Percentiles rank a stretch among this genome's conserved stretches.
Evolutionary conservation across 2,888 invertebrate species (phyloP).

Genomic region (Spisula solida): DNA sequence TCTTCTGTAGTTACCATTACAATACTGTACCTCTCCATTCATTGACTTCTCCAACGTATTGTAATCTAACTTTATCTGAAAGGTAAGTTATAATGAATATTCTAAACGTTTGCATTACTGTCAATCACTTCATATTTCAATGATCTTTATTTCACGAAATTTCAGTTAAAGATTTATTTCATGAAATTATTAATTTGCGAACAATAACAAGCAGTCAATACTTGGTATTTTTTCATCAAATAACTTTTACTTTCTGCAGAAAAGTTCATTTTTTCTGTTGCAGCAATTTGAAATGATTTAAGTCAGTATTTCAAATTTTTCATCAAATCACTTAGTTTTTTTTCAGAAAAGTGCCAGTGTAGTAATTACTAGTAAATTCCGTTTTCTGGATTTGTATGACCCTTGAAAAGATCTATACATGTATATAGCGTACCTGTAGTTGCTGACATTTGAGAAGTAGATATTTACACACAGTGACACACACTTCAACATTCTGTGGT

Average conservation of each 20-base stretch:
- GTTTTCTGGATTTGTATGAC: no score
- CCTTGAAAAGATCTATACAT: no score
- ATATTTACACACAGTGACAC: slow-evolving; percentile 75
- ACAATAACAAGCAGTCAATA: no score
- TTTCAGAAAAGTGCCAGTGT: no score
- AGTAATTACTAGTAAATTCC: no score
- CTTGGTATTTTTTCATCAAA: no score
- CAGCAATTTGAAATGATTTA: no score
- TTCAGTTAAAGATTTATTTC: not conserved
- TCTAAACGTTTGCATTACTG: not conserved
- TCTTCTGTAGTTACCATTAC: slow-evolving; percentile 76
- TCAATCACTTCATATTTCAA: not conserved
- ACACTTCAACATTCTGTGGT: slow-evolving; percentile 77
- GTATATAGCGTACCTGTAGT: slow-evolving; percentile 76
- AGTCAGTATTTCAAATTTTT: no score
- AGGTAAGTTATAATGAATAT: not conserved
- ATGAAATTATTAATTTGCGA: no score
- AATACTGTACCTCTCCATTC: slow-evolving; percentile 71
- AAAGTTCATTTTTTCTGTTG: no score
- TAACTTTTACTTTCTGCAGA: not conserved
- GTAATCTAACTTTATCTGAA: slow-evolving; percentile 79
- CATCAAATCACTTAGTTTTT: no score
- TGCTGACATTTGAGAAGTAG: slow-evolving; percentile 81
- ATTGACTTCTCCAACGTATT: slow-evolving; percentile 75
- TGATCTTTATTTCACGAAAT: not conserved